These are phyloP conservation scores for Clarias macrocephalus DNA, from an alignment of 2,113 vertebrate genomes.

Conservation along the genomic window DNA sequence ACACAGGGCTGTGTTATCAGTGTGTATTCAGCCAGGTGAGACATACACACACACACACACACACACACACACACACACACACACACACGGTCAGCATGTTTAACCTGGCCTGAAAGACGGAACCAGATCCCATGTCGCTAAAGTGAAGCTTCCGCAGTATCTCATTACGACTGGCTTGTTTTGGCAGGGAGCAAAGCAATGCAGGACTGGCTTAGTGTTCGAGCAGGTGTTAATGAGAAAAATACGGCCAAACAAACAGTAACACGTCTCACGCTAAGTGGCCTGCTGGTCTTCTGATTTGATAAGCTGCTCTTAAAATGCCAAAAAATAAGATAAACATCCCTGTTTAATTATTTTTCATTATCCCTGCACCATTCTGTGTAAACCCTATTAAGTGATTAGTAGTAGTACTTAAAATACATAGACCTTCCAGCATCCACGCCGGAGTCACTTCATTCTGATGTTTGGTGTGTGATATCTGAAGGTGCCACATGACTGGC, in stretches of 20 bases:
- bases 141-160: not conserved
- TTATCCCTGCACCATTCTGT: too few species aligned
- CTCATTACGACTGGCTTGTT: not conserved
- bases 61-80: slow-evolving; percentile 11
- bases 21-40: slow-evolving; percentile 38
- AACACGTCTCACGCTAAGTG: not conserved
- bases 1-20: slow-evolving; percentile 6
- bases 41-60: slow-evolving; percentile 18
- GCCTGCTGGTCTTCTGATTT: not conserved
- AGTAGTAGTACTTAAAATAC: too few species aligned
- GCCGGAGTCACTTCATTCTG: too few species aligned
- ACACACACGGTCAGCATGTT: slow-evolving; percentile 46
- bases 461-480: too few species aligned
- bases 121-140: not conserved
- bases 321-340: too few species aligned
- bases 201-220: not conserved
- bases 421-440: too few species aligned
- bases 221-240: slow-evolving; percentile 20
- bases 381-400: too few species aligned
- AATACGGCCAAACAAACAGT: not conserved
- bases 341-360: too few species aligned
- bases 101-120: slow-evolving; percentile 32
- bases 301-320: too few species aligned
- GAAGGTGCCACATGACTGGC: too few species aligned
- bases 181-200: not conserved